These are phyloP conservation scores for Macrosoma leucophasiata DNA, from an alignment of 2,888 invertebrate species.

Conservation along the genomic window DNA sequence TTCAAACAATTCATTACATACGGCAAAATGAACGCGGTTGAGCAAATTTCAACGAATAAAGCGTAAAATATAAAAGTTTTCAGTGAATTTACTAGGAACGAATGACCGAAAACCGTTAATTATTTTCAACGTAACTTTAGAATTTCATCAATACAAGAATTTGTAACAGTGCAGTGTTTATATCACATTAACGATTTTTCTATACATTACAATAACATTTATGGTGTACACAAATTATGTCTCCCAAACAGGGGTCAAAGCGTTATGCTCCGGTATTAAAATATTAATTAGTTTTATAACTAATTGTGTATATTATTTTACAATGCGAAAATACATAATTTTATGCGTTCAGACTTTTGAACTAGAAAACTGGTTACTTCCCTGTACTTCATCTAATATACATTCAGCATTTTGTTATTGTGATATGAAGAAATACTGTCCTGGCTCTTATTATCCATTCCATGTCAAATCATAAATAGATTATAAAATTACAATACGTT, in stretches of 20 bases:
- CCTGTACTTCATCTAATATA: constrained; percentile 73
- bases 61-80: constrained; percentile 45
- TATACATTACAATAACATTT: constrained; percentile 48
- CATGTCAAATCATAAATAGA: no score
- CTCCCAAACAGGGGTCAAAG: constrained; percentile 61
- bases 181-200: constrained; percentile 64
- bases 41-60: constrained; percentile 65
- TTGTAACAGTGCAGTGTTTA: constrained; percentile 55
- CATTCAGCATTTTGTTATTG: constrained; percentile 67
- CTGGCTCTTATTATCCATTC: no score
- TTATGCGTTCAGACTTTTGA: constrained; percentile 71
- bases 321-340: constrained; percentile 71
- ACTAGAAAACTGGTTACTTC: constrained; percentile 63
- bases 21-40: constrained; percentile 56
- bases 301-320: constrained; percentile 69
- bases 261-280: constrained; percentile 68
- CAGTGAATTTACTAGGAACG: constrained; percentile 64
- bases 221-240: constrained; percentile 54
- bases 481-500: no score
- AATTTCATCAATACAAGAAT: constrained; percentile 46
- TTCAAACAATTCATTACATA: no score
- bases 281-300: constrained; percentile 66
- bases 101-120: constrained; percentile 49
- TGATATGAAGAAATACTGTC: constrained; percentile 69
- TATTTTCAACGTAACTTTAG: constrained; percentile 50